Conservation (phyloP, 2,113 vertebrate species). For the Thermophis baileyi region DNA sequence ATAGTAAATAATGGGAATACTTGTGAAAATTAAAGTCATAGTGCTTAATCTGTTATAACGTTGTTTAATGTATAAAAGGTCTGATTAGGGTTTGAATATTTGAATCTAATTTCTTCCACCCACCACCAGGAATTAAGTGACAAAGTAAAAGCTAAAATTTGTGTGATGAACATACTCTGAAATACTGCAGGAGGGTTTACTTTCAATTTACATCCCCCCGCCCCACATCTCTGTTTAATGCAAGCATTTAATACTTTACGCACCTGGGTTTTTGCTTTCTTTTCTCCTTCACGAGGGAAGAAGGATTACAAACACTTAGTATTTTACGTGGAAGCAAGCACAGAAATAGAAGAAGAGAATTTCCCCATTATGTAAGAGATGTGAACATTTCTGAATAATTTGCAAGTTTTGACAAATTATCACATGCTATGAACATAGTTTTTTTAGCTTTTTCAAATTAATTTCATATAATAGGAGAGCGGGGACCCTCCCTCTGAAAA, state of each 20-base stretch:
- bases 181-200: neutral
- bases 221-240: constrained; percentile 12
- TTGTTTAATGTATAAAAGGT: neutral
- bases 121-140: neutral
- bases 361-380: neutral
- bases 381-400: constrained; percentile 25
- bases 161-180: neutral
- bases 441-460: constrained; percentile 7
- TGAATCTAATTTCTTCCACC: neutral
- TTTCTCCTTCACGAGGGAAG: neutral
- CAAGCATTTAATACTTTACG: constrained; percentile 18
- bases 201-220: neutral
- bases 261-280: constrained; percentile 3
- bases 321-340: constrained; percentile 18
- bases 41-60: neutral
- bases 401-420: constrained; percentile 19
- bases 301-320: constrained; percentile 19
- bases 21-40: neutral
- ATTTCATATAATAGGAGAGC: neutral
- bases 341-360: neutral
- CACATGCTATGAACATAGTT: neutral
- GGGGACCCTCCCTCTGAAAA: neutral
- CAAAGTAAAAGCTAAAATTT: neutral
- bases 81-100: neutral
- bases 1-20: neutral